Percentiles rank a stretch among this genome's conserved stretches.
Conservation (phyloP, 1,140 invertebrate genomes). For the Drepana arcuata region DNA sequence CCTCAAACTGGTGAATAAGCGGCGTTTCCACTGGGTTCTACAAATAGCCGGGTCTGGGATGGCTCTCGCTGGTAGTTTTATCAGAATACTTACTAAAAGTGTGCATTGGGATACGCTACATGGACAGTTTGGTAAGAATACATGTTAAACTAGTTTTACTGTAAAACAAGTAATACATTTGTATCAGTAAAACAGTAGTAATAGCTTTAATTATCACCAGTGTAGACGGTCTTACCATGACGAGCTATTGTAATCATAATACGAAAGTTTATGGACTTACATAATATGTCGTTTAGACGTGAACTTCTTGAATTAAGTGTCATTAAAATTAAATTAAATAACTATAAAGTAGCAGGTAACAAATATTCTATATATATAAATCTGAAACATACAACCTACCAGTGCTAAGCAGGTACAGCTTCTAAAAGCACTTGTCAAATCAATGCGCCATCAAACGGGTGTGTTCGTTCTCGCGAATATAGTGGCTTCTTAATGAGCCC, state of each 20-base stretch:
- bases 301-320: too few relatives aligned
- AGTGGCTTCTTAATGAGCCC: background rate
- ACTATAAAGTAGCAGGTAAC: too few relatives aligned
- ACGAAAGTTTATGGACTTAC: background rate
- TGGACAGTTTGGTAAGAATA: conserved; percentile 46
- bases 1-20: conserved; percentile 34
- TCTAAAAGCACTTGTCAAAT: too few relatives aligned
- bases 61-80: conserved; percentile 41
- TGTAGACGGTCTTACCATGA: background rate
- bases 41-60: conserved; percentile 39
- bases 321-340: too few relatives aligned
- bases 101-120: conserved; percentile 45
- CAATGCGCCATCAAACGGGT: too few relatives aligned
- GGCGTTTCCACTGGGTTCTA: conserved; percentile 39
- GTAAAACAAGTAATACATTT: too few relatives aligned
- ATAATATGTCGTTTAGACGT: background rate
- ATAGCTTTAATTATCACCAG: background rate
- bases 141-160: too few relatives aligned
- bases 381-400: too few relatives aligned
- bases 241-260: background rate
- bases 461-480: too few relatives aligned
- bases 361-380: too few relatives aligned
- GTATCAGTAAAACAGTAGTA: background rate
- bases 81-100: conserved; percentile 32
- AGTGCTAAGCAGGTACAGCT: too few relatives aligned